Evolutionary conservation across 2,113 vertebrate genomes (phyloP), one percentile per base, ranked within the genome.

Genomic region (Phaethon lepturus): DNA sequence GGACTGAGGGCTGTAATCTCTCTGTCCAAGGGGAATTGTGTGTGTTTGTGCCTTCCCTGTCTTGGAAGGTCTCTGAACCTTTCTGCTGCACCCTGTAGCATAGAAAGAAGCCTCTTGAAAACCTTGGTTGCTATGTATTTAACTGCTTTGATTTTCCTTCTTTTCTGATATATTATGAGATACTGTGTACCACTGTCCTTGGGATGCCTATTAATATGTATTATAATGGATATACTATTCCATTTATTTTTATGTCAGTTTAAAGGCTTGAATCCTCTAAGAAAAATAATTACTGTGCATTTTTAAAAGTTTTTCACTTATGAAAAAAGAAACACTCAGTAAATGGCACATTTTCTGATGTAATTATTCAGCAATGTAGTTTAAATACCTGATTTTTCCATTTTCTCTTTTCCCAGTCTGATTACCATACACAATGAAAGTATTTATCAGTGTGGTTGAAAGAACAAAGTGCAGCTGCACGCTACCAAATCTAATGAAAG

Each of bases 381-480:
- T 88, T 71, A 93, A 89, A 85, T 71, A 45, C 64, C 53, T 66
- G 38, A 58, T 13, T 80, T 9, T 67, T 84, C 42, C 23, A 79
- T 87, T 88, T 90, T 94, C 25, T 90, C 68, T 88, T 93, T 92
- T 91, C 50, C 33, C 42, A 75, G 56, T 86, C 59, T 91, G 74
- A 88, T 94, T 96, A 90, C 17, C 83, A 74, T 76, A 26, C 52
- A 95, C 63, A 88, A 85, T 88, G 44, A 45, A 97, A 85, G 40
- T 73, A 73, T 95, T 95, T 95, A 62, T 81, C 83, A 93, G 42
- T 47, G 68, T 75, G 64, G 23, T 26, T 72, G 49, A 76, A 92
- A 94, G 86, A 88, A 44, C 40, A 59, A 79, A 83, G 53, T 68
- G 72, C 31, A 72, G 29, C 76, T 75, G 40, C 49, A 35, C 60